phyloP scores from a whole-genome alignment of 2,797 vertebrate species.

The Sebastes matsubarae region DNA sequence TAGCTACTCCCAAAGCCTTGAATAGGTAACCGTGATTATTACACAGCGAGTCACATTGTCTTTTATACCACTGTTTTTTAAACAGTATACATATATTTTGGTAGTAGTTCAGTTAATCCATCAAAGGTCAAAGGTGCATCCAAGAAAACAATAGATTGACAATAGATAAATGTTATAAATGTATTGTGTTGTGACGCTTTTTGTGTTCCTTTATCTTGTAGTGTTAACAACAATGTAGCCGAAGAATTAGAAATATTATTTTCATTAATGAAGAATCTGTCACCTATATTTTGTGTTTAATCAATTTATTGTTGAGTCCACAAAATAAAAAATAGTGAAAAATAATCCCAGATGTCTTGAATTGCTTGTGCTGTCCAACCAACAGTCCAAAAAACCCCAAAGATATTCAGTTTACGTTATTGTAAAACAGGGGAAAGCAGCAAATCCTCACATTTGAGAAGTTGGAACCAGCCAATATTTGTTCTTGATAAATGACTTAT shows the following conservation, averaged over 20 bases:
- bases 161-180: neutral
- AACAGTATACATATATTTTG: neutral
- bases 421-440: neutral
- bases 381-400: neutral
- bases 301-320: neutral
- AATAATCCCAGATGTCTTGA: neutral
- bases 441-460: neutral
- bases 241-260: neutral
- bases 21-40: constrained; percentile 45
- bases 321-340: neutral
- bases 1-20: constrained; percentile 41
- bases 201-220: neutral
- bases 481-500: neutral
- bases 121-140: neutral
- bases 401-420: neutral
- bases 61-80: neutral
- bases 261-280: neutral
- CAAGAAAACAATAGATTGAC: neutral
- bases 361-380: neutral
- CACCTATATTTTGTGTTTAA: neutral
- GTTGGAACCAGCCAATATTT: neutral
- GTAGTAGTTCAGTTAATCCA: neutral
- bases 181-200: neutral
- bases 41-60: neutral
- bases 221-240: neutral